phyloP scores from a whole-genome alignment of 2,888 invertebrate species.

The Cheilosia pagana region DNA sequence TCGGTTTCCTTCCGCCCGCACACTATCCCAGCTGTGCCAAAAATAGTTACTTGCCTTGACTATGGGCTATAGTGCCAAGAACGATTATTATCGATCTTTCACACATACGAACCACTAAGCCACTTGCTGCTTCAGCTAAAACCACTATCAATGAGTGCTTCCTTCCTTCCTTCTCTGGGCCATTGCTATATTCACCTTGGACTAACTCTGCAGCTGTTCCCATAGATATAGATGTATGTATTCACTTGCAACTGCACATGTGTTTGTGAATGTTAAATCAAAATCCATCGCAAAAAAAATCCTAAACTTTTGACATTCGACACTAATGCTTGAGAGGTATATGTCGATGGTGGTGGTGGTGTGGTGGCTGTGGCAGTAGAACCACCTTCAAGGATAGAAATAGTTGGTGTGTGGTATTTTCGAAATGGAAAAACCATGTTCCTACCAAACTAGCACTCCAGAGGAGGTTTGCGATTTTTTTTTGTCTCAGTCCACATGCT shows the following conservation, averaged over 20 bases:
- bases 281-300: constrained; percentile 13
- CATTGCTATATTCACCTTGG: constrained; percentile 53
- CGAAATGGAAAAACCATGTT: constrained; percentile 67
- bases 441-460: constrained; percentile 41
- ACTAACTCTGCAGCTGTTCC: constrained; percentile 51
- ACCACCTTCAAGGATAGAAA: constrained; percentile 1
- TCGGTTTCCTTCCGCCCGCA: not conserved
- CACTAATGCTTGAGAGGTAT: constrained; percentile 36
- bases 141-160: constrained; percentile 22
- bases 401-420: constrained; percentile 8
- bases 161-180: constrained; percentile 3
- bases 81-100: constrained; percentile 56
- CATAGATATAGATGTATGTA: not conserved
- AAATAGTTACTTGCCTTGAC: constrained; percentile 26
- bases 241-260: not conserved
- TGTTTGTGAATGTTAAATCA: constrained; percentile 18
- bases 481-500: constrained; percentile 14
- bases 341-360: constrained; percentile 4
- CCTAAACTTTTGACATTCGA: constrained; percentile 65
- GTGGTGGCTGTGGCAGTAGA: not conserved
- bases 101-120: constrained; percentile 24
- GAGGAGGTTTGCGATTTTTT: constrained; percentile 13
- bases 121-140: constrained; percentile 60
- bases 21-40: constrained; percentile 18
- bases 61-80: constrained; percentile 30